phyloP scores from a whole-genome alignment of 2,797 vertebrate species.

The Clangula hyemalis region DNA sequence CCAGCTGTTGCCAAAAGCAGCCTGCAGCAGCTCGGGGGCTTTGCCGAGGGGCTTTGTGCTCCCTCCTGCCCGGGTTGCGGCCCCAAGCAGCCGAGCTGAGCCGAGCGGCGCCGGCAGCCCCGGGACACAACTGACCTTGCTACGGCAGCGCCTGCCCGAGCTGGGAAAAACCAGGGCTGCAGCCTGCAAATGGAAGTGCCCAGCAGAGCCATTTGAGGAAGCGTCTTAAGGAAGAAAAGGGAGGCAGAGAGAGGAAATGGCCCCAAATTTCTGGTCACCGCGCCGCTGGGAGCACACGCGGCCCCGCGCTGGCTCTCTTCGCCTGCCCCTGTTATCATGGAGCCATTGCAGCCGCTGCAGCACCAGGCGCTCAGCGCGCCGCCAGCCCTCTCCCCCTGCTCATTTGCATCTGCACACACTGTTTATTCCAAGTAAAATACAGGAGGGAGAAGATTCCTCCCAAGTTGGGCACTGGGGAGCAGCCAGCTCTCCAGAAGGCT shows the following conservation, averaged over 20 bases:
- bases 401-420: not conserved
- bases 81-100: not conserved
- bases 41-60: not conserved
- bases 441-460: not conserved
- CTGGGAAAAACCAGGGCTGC: not conserved
- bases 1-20: not conserved
- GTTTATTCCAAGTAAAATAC: not conserved
- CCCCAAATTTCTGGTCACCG: not conserved
- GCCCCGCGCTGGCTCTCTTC: not conserved
- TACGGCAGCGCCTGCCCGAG: not conserved
- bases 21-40: not conserved
- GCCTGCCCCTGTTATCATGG: not conserved
- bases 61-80: not conserved
- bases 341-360: not conserved
- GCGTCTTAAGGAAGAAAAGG: accelerated
- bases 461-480: not conserved
- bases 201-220: not conserved
- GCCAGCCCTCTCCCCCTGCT: not conserved
- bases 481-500: not conserved
- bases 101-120: not conserved
- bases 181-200: not conserved
- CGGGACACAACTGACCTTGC: not conserved
- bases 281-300: not conserved
- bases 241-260: accelerated
- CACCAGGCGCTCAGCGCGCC: not conserved